Base-by-base conservation (phyloP, 2,113 vertebrate genomes). In the Carollia perspicillata region DNA sequence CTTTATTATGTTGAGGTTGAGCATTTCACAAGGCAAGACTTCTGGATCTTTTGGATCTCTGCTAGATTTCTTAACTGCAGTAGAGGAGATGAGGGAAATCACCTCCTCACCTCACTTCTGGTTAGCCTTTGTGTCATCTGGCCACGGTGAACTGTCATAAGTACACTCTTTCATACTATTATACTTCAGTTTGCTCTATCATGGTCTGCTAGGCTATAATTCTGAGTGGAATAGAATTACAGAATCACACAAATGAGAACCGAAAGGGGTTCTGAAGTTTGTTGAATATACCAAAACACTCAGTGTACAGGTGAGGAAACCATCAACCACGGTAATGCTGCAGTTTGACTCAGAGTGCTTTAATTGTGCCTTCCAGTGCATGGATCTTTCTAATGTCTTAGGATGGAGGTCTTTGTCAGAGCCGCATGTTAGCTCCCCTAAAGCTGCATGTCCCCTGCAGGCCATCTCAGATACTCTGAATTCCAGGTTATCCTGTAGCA, bases 31-130 rank as follows among this genome's bases (percentile, higher is more conserved):
- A 30, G n/a, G 33, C 4, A 14, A 35, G 65, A 84, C 6, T 60
- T 72, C 47, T n/a, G 75, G 63, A 47, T 85, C 35, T n/a, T 74
- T 80, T 35, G 71, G n/a, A 58, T 84, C 63, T 60, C 75, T 78
- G 44, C 72, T 42, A 33, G 37, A 63, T 7, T 33, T 42, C 79
- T 60, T 69, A 30, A 22, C 68, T 49, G 20, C 22, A 33, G 4
- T 4, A 71, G 58, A 86, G 5, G 23, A 88, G 63, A 28, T 22
- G 16, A 16, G 8, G 40, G 28, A 53, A 20, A 40, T 44, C 35
- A 58, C 30, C 37, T 40, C 66, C 40, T 18, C 6, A 12, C 16
- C 58, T 81, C 40, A 84, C 23, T 66, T 60, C 51, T 47, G 30
- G 79, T 71, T 60, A 69, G 18, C 20, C 51, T 84, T 79, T 58